phyloP scores from a whole-genome alignment of 1,140 invertebrate genomes.

The Muscidifurax raptorellus region DNA sequence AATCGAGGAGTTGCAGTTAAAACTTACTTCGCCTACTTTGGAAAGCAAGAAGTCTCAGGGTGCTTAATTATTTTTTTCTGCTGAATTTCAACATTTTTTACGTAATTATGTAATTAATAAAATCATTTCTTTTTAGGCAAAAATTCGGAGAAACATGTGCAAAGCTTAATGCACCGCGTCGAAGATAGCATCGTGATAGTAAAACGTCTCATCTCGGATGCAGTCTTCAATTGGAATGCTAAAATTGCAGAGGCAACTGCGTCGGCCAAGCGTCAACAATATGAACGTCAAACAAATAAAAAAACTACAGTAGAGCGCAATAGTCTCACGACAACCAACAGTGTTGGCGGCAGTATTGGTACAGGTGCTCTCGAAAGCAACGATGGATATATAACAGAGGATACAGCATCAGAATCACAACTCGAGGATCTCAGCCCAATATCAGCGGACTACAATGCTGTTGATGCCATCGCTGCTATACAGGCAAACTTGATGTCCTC shows the following conservation, averaged over 20 bases:
- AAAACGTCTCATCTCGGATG: constrained; percentile 80
- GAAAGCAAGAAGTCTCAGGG: constrained; percentile 74
- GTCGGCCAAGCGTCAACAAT: constrained; percentile 71
- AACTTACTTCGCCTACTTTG: constrained; percentile 80
- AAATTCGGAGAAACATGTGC: constrained; percentile 62
- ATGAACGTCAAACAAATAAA: constrained; percentile 70
- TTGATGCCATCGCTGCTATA: constrained; percentile 65
- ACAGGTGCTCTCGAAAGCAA: constrained; percentile 57
- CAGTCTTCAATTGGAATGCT: constrained; percentile 81
- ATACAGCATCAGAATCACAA: constrained; percentile 70
- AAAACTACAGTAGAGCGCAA: constrained; percentile 22
- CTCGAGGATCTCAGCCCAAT: constrained; percentile 70
- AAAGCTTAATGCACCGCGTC: constrained; percentile 72
- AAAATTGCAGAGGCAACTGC: constrained; percentile 72
- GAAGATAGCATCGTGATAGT: constrained; percentile 80
- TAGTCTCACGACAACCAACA: background rate
- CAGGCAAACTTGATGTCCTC: constrained; percentile 56
- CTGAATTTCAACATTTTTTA: background rate
- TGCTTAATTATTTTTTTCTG: background rate
- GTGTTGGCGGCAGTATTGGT: background rate
- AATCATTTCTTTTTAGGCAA: constrained; percentile 51
- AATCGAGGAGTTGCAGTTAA: constrained; percentile 85
- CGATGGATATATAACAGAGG: constrained; percentile 72
- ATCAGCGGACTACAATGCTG: constrained; percentile 72
- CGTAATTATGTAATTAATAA: background rate